Base-by-base conservation (phyloP, 2,797 vertebrate species). In the Acipenser ruthenus region DNA sequence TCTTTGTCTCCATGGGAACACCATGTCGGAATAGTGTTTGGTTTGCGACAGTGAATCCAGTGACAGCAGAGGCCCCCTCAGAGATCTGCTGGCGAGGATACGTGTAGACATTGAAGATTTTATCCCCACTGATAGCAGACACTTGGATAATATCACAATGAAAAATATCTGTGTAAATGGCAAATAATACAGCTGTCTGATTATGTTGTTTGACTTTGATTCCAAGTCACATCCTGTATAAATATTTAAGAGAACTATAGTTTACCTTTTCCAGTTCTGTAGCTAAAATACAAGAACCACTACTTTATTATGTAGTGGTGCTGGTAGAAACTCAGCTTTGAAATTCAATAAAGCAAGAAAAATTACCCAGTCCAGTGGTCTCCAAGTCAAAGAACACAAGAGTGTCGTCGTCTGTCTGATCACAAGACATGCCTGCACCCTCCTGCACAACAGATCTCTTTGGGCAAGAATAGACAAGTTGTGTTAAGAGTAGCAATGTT, bases 361-460 rank as follows among this genome's bases (percentile, higher is more conserved):
- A 37, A 37, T 37, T 80, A 88, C 86, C 75, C 37, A 88, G 71
- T 73, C 85, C 83, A 10, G 86, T 89, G 62, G 87, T 74, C 77
- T 88, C 87, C 83, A 88, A 69, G 72, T 89, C 86, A 15, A 89
- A 87, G 73, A 88, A 89, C 66, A 89, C 80, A 0, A 78, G 67
- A 1, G 62, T 71, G n/a, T 49, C 66, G 2, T 66, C 18, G 37
- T 37, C 23, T 37, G 23, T 4, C 23, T 4, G 23, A 37, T 37
- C 23, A 37, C 23, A 37, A 4, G 23, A 37, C 23, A 37, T 37
- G 2, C 23, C 23, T 37, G 23, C 23, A 37, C 23, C 4, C 23
- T 37, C 23, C 23, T 37, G 23, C 23, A 37, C 23, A 37, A 37
- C 23, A 37, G 23, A 37, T 3, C 2, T 2, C 23, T 37, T 2